A percentile compares a stretch with the other conserved stretches of the same genome.
Conservation (phyloP, 1,140 invertebrate genomes). For the Drosophila kikkawai region DNA sequence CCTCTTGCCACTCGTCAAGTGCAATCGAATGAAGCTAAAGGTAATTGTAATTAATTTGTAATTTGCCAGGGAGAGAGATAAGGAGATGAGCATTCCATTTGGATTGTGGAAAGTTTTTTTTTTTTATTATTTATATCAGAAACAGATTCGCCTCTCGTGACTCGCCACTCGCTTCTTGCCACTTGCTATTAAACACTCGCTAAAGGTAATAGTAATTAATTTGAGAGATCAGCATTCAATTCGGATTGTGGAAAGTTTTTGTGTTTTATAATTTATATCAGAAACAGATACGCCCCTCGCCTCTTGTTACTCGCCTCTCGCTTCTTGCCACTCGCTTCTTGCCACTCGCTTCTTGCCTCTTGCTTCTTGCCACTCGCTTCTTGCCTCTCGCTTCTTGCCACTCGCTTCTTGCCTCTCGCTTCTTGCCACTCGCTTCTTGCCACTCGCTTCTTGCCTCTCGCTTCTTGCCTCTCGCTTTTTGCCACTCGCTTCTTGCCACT, state of each 20-base stretch:
- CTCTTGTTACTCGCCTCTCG: too few relatives aligned
- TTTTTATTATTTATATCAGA: neutral
- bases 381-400: too few relatives aligned
- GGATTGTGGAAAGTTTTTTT: neutral
- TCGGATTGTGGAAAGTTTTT: neutral
- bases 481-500: too few relatives aligned
- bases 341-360: too few relatives aligned
- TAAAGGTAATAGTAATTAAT: neutral
- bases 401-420: too few relatives aligned
- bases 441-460: too few relatives aligned
- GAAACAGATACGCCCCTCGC: too few relatives aligned
- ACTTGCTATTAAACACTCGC: neutral
- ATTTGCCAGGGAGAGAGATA: neutral
- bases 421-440: too few relatives aligned
- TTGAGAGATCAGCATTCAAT: neutral
- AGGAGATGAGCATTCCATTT: neutral
- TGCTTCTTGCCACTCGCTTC: too few relatives aligned
- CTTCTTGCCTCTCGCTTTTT: too few relatives aligned
- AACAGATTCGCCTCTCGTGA: neutral
- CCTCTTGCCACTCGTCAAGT: constrained; percentile 13
- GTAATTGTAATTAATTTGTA: constrained; percentile 61
- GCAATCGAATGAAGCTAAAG: constrained; percentile 28
- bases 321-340: too few relatives aligned
- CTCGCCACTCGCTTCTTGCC: neutral
- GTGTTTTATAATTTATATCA: too few relatives aligned